These are phyloP conservation scores for Stomatorhinus walkeri DNA, from an alignment of 2,797 vertebrate genomes.

Conservation along the genomic window DNA sequence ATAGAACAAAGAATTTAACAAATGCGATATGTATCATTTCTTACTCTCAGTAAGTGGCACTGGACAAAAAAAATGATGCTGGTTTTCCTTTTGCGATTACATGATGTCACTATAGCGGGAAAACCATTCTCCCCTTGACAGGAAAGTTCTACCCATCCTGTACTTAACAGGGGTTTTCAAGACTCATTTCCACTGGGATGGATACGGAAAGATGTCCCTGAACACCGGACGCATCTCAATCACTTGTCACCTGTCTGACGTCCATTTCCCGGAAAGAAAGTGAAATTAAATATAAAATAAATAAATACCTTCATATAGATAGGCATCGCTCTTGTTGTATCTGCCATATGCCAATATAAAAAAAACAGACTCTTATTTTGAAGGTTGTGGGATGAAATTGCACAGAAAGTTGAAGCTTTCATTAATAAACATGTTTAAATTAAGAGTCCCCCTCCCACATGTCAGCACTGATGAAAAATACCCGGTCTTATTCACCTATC, in stretches of 20 bases:
- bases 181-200: slow-evolving; percentile 11
- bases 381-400: not conserved
- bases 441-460: not conserved
- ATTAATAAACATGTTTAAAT: not conserved
- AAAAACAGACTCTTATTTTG: not conserved
- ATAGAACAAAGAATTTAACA: not conserved
- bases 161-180: slow-evolving; percentile 17
- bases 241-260: not conserved
- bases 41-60: not conserved
- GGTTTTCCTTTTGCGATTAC: not conserved
- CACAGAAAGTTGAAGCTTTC: not conserved
- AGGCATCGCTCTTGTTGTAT: not conserved
- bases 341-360: not conserved
- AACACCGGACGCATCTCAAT: not conserved
- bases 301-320: not conserved
- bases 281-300: not conserved
- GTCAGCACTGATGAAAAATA: not conserved
- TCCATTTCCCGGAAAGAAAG: not conserved
- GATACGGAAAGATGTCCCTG: not conserved
- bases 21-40: not conserved
- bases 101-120: not conserved
- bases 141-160: slow-evolving; percentile 22
- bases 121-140: slow-evolving; percentile 22
- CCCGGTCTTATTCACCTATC: not conserved
- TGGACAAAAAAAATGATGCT: not conserved